Evolutionary conservation across 2,888 invertebrate species (phyloP).

Genomic region (Diaphora mendica): DNA sequence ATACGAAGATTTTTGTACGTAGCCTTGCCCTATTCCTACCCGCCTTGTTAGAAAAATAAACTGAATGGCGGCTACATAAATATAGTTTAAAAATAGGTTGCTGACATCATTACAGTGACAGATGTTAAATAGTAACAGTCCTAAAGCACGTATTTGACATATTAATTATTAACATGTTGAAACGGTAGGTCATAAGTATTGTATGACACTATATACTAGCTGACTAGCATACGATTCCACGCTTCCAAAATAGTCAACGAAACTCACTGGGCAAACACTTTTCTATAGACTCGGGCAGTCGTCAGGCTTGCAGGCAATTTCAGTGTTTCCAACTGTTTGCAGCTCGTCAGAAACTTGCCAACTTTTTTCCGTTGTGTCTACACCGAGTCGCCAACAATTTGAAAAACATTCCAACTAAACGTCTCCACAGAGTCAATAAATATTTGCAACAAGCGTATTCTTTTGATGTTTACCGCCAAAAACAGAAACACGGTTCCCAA

Average conservation of each 20-base stretch:
- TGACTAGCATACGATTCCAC: background rate
- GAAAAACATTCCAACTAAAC: no score
- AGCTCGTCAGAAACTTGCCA: no score
- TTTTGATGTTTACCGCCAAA: no score
- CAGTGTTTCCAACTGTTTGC: no score
- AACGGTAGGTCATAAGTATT: background rate
- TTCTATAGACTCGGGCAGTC: no score
- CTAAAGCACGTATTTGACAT: background rate
- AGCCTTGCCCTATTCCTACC: background rate
- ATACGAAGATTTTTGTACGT: background rate
- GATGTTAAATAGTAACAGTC: background rate
- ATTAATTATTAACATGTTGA: background rate
- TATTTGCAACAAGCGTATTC: no score
- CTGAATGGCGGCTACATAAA: background rate
- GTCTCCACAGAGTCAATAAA: no score
- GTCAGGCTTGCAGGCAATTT: no score
- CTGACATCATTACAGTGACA: background rate
- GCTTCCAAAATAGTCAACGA: background rate
- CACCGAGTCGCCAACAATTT: no score
- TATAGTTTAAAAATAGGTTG: background rate
- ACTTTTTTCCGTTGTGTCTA: no score
- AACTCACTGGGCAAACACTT: background rate
- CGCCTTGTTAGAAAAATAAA: background rate
- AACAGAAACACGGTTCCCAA: no score
- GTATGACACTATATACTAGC: background rate